These are phyloP conservation scores for Chaetodon trifasciatus DNA, from an alignment of 2,797 vertebrate genomes.

Conservation along the genomic window DNA sequence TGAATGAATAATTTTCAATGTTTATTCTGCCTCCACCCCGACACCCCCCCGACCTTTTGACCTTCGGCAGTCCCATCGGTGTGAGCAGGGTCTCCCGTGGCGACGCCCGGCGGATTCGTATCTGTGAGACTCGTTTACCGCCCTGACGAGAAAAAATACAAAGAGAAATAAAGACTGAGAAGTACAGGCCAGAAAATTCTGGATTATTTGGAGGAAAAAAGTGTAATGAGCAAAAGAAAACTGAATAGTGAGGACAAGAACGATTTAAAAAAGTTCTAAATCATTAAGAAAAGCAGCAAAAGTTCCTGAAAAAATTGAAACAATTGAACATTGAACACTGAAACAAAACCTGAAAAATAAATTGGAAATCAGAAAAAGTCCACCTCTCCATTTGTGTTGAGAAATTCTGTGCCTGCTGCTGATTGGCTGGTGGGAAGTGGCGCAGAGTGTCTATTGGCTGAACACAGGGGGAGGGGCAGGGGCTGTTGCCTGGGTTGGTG, in stretches of 20 bases:
- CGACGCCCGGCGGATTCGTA: constrained; percentile 92
- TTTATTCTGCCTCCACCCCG: too few relatives aligned
- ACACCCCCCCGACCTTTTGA: constrained; percentile 86
- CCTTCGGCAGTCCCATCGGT: constrained; percentile 96
- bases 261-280: too few relatives aligned
- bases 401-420: constrained; percentile 37
- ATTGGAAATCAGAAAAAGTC: neutral
- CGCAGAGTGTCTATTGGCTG: constrained; percentile 48
- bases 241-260: neutral
- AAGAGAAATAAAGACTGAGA: neutral
- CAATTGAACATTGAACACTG: too few relatives aligned
- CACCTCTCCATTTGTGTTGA: constrained; percentile 58
- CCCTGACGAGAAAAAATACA: constrained; percentile 20
- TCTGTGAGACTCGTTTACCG: constrained; percentile 95
- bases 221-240: neutral
- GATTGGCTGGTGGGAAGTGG: constrained; percentile 45
- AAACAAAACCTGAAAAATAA: neutral
- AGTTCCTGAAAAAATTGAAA: neutral
- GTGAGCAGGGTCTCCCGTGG: constrained; percentile 93
- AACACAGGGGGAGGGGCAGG: constrained; percentile 28
- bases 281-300: neutral
- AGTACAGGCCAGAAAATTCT: neutral
- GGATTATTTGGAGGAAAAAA: neutral
- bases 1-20: too few relatives aligned
- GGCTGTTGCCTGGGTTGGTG: constrained; percentile 4